phyloP scores from a whole-genome alignment of 2,797 vertebrate species.

The Hylomyscus alleni region DNA sequence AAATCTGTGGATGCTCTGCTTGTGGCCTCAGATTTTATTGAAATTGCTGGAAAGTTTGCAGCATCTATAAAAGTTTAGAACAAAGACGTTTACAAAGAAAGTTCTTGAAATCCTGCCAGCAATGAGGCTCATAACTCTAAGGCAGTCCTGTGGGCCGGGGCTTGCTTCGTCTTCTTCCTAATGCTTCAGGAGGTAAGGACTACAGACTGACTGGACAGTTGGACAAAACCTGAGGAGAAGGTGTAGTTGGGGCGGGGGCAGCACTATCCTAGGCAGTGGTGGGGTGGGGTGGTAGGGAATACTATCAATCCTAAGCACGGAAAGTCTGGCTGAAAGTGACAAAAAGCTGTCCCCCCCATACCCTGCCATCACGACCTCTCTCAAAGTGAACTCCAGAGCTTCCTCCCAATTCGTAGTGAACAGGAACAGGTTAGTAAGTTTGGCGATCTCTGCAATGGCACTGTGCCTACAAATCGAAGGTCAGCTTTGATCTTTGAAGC shows the following conservation, averaged over 20 bases:
- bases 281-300: background rate
- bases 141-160: background rate
- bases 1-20: background rate
- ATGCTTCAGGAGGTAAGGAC: background rate
- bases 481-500: slow-evolving; percentile 56
- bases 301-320: background rate
- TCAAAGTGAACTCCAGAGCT: background rate
- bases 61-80: background rate
- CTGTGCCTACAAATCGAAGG: background rate
- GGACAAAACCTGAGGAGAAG: background rate
- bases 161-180: slow-evolving; percentile 1
- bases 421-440: background rate
- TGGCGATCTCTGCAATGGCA: background rate
- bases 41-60: background rate
- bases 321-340: background rate
- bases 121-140: background rate
- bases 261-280: background rate
- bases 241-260: background rate
- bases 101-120: background rate
- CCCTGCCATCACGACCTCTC: background rate
- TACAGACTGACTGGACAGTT: background rate
- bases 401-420: background rate
- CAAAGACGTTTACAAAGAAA: background rate
- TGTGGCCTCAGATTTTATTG: background rate
- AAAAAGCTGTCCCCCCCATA: background rate